Percentiles rank a stretch among this genome's conserved stretches.
phyloP scores from a whole-genome alignment of 2,888 invertebrate species.

The Calliphora vomitoria region DNA sequence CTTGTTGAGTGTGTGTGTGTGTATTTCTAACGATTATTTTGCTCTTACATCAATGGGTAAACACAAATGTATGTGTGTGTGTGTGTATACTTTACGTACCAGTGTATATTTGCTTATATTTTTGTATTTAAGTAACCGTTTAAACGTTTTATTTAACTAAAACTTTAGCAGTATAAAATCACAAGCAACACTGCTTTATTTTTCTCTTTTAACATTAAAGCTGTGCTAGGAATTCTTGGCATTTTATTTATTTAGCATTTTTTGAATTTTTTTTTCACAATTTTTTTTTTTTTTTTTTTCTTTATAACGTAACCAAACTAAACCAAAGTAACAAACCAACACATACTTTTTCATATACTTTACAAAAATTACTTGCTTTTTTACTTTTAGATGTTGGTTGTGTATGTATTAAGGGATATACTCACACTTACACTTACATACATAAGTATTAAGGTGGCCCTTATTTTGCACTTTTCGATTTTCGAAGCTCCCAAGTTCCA shows the following conservation, averaged over 20 bases:
- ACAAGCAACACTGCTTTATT: not conserved
- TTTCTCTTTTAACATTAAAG: conserved; percentile 54
- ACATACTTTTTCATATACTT: conserved; percentile 8
- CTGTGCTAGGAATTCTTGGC: conserved; percentile 61
- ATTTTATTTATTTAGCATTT: conserved; percentile 61
- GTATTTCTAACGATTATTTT: conserved; percentile 15
- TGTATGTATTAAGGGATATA: not conserved
- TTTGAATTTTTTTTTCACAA: conserved; percentile 11
- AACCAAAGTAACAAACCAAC: conserved; percentile 38
- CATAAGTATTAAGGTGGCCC: not conserved
- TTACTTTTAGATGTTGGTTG: not conserved
- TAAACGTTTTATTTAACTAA: conserved; percentile 47
- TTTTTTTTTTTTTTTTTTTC: not conserved
- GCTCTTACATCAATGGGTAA: not conserved
- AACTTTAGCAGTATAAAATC: conserved; percentile 8
- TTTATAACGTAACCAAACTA: conserved; percentile 7
- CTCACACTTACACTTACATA: not conserved
- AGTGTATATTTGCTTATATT: conserved; percentile 13
- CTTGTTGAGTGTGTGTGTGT: not conserved
- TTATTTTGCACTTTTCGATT: too few species aligned
- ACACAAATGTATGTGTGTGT: not conserved
- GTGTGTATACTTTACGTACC: not conserved
- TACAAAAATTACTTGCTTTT: not conserved
- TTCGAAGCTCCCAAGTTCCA: too few species aligned
- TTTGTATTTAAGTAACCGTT: conserved; percentile 49